Conservation (phyloP, 2,113 vertebrate species). For the Cygnus atratus region DNA sequence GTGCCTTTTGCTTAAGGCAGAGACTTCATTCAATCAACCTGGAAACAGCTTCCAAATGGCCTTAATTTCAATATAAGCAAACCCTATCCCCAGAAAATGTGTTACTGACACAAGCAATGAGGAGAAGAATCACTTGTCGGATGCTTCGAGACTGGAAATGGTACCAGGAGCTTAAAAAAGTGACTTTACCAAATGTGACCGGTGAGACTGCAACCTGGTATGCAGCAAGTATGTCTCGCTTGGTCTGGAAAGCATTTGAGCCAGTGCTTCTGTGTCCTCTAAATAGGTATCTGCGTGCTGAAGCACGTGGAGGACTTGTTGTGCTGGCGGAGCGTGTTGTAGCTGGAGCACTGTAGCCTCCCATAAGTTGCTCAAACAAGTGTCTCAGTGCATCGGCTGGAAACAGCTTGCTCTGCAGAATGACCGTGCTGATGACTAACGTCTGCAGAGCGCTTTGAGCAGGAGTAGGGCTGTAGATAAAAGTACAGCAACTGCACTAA, state of each 20-base stretch:
- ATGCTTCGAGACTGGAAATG: neutral
- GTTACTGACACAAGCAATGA: neutral
- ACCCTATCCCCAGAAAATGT: neutral
- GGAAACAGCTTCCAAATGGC: neutral
- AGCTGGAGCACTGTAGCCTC: neutral
- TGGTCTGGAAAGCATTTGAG: neutral
- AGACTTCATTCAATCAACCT: neutral
- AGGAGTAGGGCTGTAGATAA: neutral
- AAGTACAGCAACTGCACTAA: neutral
- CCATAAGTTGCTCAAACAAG: neutral
- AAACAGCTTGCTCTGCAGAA: neutral
- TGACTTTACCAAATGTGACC: neutral
- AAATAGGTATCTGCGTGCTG: neutral
- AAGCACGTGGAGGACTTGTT: neutral
- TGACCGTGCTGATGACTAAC: neutral
- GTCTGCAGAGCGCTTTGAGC: neutral
- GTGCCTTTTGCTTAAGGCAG: neutral
- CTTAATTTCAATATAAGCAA: neutral
- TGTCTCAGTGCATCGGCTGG: neutral
- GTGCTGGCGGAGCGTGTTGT: neutral
- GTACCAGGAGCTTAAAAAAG: neutral
- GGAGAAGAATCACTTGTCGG: neutral
- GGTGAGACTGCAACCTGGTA: neutral
- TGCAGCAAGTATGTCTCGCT: neutral
- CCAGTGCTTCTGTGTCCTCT: neutral